These are phyloP conservation scores for Pterocles orientalis DNA, from an alignment of 2,113 vertebrate genomes.

Conservation along the genomic window DNA sequence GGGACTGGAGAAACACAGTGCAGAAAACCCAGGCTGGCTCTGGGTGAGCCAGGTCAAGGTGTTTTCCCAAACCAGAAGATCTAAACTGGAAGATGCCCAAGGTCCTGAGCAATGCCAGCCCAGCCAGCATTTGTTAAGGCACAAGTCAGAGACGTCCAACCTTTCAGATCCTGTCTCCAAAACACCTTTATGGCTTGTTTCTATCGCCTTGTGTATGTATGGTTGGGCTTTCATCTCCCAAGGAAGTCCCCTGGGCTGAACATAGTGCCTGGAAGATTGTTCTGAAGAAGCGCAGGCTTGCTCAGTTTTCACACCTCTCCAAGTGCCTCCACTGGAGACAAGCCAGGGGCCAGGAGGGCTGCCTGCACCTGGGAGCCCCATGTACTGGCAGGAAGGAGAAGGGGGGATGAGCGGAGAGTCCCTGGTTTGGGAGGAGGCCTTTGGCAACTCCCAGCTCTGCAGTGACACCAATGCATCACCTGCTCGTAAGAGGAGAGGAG, in stretches of 20 bases:
- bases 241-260: neutral
- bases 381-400: neutral
- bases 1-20: neutral
- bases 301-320: neutral
- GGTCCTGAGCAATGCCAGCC: neutral
- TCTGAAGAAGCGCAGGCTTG: neutral
- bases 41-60: neutral
- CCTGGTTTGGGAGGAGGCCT: neutral
- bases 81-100: neutral
- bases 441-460: neutral
- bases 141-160: neutral
- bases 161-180: neutral
- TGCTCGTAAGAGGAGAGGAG: neutral
- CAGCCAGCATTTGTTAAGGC: too few species aligned
- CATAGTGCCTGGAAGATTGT: neutral
- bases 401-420: neutral
- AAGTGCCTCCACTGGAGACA: neutral
- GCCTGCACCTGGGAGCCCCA: neutral
- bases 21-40: neutral
- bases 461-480: neutral
- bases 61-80: neutral
- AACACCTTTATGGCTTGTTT: neutral
- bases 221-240: neutral
- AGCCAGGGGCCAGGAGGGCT: neutral
- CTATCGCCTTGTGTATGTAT: neutral